phyloP scores from a whole-genome alignment of 2,797 vertebrate genomes.

The Anguilla anguilla region DNA sequence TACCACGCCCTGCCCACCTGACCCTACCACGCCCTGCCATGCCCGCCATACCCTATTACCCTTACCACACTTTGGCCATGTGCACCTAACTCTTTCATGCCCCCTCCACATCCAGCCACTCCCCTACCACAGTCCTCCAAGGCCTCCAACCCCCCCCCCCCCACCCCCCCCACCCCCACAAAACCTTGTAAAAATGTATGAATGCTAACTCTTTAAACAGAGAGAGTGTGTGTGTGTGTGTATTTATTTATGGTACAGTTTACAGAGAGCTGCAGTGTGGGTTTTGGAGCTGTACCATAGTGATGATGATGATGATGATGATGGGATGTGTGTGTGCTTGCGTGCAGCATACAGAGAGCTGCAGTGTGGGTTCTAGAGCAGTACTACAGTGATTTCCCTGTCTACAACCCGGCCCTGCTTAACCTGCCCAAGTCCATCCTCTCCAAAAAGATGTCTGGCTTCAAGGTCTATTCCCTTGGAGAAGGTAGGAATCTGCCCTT shows the following conservation, averaged over 20 bases:
- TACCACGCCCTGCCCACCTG: too few relatives aligned
- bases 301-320: constrained; percentile 55
- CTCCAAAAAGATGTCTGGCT: constrained; percentile 91
- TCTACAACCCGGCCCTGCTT: constrained; percentile 90
- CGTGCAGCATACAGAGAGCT: constrained; percentile 85
- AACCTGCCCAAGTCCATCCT: constrained; percentile 94
- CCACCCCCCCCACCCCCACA: too few relatives aligned
- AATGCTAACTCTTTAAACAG: too few relatives aligned
- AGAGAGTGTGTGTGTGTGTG: constrained; percentile 8
- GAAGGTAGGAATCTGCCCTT: constrained; percentile 73
- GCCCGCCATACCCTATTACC: too few relatives aligned
- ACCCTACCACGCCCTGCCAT: too few relatives aligned
- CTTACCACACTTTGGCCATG: too few relatives aligned
- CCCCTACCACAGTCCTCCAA: too few relatives aligned
- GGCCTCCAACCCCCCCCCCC: too few relatives aligned
- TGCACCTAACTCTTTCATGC: too few relatives aligned
- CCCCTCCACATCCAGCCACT: too few relatives aligned
- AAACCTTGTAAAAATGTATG: too few relatives aligned
- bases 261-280: constrained; percentile 81
- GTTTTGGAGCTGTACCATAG: constrained; percentile 93
- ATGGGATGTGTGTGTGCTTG: neutral
- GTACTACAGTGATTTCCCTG: constrained; percentile 92
- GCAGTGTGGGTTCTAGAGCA: constrained; percentile 91
- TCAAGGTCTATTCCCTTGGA: constrained; percentile 92
- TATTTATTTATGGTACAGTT: neutral